These are phyloP conservation scores for Jaculus jaculus DNA, from an alignment of 2,113 vertebrate species.

Conservation along the genomic window DNA sequence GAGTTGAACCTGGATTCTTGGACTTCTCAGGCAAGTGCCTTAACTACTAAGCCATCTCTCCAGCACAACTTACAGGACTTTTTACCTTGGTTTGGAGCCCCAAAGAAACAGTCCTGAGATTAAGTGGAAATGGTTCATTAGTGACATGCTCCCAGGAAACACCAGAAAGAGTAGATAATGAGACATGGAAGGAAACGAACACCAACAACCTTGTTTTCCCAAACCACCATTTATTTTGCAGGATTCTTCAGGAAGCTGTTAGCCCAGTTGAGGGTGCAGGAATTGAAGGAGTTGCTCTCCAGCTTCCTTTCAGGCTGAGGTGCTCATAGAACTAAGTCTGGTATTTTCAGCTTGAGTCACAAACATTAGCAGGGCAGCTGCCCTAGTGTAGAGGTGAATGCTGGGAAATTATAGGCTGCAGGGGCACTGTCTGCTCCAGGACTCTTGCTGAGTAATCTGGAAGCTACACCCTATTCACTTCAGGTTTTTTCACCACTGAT, in stretches of 20 bases:
- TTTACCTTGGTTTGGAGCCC: neutral
- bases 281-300: neutral
- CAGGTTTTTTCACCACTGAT: neutral
- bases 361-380: neutral
- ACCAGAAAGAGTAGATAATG: neutral
- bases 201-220: neutral
- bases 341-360: neutral
- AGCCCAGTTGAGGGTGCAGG: too few species aligned
- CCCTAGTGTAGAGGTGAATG: too few species aligned
- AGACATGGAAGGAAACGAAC: neutral
- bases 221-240: neutral
- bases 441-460: too few species aligned
- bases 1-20: too few species aligned
- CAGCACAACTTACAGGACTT: neutral
- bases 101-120: neutral
- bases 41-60: too few species aligned
- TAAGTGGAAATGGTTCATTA: neutral
- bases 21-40: too few species aligned
- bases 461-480: neutral
- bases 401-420: too few species aligned
- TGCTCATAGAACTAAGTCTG: neutral
- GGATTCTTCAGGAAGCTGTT: neutral
- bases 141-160: neutral
- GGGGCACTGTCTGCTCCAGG: neutral
- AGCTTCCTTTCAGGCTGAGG: neutral